phyloP scores from a whole-genome alignment of 2,113 vertebrate genomes.

The Callipepla squamata region DNA sequence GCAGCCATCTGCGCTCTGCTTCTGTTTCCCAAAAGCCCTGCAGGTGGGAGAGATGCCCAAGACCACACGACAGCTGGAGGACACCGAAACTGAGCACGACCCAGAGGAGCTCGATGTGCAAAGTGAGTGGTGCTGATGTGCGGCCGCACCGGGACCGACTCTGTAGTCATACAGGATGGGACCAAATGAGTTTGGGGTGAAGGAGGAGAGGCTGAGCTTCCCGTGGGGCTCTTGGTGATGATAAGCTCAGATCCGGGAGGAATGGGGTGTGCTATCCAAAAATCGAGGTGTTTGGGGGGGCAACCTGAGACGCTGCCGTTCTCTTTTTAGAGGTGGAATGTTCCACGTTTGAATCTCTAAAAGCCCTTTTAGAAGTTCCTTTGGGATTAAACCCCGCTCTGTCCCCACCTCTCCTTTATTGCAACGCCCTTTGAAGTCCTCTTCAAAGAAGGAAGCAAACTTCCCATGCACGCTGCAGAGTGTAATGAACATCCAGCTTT shows the following conservation, averaged over 20 bases:
- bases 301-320: neutral
- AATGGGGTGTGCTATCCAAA: slow-evolving; percentile 5
- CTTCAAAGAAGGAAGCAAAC: neutral
- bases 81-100: neutral
- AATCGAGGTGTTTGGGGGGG: neutral
- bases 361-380: neutral
- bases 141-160: slow-evolving; percentile 84
- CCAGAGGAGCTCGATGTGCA: slow-evolving; percentile 63
- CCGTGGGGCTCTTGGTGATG: slow-evolving; percentile 84
- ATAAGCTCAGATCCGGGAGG: slow-evolving; percentile 76
- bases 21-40: neutral
- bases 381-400: neutral
- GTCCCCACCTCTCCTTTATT: neutral
- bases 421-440: neutral
- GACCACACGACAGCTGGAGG: neutral
- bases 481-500: neutral
- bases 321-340: neutral
- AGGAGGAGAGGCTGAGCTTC: slow-evolving; percentile 65
- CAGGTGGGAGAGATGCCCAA: slow-evolving; percentile 16
- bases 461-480: neutral
- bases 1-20: neutral
- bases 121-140: slow-evolving; percentile 78
- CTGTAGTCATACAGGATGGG: neutral
- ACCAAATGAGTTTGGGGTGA: neutral
- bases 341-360: neutral